phyloP scores from a whole-genome alignment of 2,888 invertebrate genomes.

The Chironomus riparius region DNA sequence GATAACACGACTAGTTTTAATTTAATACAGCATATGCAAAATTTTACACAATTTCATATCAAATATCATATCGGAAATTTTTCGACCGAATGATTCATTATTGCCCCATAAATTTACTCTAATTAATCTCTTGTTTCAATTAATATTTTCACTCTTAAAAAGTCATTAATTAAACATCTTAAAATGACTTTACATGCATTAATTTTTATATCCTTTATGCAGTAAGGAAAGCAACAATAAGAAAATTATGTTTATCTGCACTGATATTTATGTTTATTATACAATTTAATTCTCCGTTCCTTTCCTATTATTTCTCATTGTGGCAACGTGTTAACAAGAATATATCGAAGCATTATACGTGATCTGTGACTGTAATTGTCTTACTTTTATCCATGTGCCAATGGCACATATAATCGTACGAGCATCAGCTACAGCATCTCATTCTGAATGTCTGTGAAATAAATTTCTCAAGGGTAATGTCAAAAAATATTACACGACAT shows the following conservation, averaged over 20 bases:
- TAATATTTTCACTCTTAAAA: too few species aligned
- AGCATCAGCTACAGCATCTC: background rate
- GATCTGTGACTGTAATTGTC: constrained; percentile 1
- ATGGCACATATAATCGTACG: background rate
- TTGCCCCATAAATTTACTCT: too few species aligned
- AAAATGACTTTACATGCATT: too few species aligned
- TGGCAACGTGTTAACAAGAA: background rate
- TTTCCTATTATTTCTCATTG: background rate
- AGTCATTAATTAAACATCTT: too few species aligned
- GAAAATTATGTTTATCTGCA: background rate
- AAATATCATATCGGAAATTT: too few species aligned
- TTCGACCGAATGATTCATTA: too few species aligned
- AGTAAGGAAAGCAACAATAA: too few species aligned
- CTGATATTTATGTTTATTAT: background rate
- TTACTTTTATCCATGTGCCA: background rate
- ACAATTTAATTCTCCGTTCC: background rate
- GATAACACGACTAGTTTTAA: too few species aligned
- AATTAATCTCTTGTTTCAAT: too few species aligned
- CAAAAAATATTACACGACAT: background rate
- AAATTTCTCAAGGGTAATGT: constrained; percentile 21
- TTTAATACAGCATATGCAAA: too few species aligned
- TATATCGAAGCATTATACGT: background rate
- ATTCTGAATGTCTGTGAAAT: background rate
- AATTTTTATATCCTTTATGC: too few species aligned
- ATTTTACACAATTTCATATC: too few species aligned